Evolutionary conservation across 2,888 invertebrate genomes (phyloP).

Genomic region (Cephus rjabovi): DNA sequence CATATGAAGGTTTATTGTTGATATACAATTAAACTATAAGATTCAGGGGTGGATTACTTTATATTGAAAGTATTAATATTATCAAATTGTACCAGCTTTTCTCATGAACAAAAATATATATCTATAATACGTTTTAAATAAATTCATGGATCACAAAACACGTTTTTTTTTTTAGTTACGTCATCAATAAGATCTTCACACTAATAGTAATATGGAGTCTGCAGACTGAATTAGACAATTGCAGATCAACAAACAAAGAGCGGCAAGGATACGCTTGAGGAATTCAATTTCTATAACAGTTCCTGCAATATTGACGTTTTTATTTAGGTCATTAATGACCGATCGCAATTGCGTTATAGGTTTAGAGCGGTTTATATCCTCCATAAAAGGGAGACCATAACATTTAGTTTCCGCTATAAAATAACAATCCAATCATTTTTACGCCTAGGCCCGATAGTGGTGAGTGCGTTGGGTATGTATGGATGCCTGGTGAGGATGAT

Average conservation of each 20-base stretch:
- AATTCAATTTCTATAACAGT: neutral
- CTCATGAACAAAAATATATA: neutral
- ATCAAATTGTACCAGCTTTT: too few species aligned
- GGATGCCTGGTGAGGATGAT: too few species aligned
- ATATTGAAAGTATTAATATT: too few species aligned
- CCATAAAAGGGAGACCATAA: neutral
- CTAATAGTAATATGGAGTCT: neutral
- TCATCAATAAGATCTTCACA: neutral
- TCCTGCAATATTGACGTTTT: neutral
- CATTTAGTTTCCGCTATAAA: neutral
- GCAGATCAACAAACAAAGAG: neutral
- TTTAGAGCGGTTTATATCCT: neutral
- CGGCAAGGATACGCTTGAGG: neutral
- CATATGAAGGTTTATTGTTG: too few species aligned
- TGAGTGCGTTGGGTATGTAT: neutral
- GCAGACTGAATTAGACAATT: neutral
- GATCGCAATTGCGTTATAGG: neutral
- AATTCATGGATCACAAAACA: neutral
- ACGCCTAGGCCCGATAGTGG: neutral
- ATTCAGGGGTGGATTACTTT: too few species aligned
- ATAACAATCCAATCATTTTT: neutral
- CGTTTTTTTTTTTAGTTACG: neutral
- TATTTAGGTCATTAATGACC: neutral
- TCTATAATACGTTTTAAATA: neutral
- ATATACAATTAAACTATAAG: too few species aligned